Percentiles rank a stretch among this genome's conserved stretches.
phyloP scores from a whole-genome alignment of 1,140 invertebrate genomes.

The Goniozus legneri region DNA sequence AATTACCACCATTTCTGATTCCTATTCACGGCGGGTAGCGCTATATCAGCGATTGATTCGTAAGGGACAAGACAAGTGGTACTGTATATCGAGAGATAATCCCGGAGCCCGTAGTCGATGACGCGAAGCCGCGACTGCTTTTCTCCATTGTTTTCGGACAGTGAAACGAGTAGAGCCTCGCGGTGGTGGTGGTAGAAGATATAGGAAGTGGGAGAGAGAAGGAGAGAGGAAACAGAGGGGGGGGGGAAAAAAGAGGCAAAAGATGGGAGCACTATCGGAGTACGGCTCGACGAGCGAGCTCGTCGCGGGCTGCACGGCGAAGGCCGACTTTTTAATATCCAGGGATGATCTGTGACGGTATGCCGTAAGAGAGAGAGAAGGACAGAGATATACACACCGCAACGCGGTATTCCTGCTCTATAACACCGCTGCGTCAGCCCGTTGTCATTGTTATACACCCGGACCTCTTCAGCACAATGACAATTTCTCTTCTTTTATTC shows the following conservation, averaged over 20 bases:
- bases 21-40: too few species aligned
- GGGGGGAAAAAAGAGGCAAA: not conserved
- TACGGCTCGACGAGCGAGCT: too few species aligned
- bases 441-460: slow-evolving; percentile 50
- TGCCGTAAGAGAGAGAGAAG: too few species aligned
- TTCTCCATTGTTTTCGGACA: slow-evolving; percentile 32
- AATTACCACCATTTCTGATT: too few species aligned
- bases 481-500: slow-evolving; percentile 52
- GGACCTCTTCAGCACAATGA: slow-evolving; percentile 52
- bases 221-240: slow-evolving; percentile 4
- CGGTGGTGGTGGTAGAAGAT: slow-evolving; percentile 15
- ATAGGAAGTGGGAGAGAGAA: slow-evolving; percentile 1
- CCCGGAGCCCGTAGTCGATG: slow-evolving; percentile 22
- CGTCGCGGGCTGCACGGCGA: too few species aligned
- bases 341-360: slow-evolving; percentile 49
- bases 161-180: slow-evolving; percentile 17
- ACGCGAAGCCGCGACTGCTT: slow-evolving; percentile 36
- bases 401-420: too few species aligned
- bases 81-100: slow-evolving; percentile 25
- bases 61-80: too few species aligned
- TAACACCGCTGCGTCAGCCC: slow-evolving; percentile 50
- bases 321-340: slow-evolving; percentile 50
- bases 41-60: too few species aligned
- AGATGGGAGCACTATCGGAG: not conserved
- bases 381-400: too few species aligned